Base-by-base conservation (phyloP, 2,113 vertebrate species). In the Lepisosteus osseus region DNA sequence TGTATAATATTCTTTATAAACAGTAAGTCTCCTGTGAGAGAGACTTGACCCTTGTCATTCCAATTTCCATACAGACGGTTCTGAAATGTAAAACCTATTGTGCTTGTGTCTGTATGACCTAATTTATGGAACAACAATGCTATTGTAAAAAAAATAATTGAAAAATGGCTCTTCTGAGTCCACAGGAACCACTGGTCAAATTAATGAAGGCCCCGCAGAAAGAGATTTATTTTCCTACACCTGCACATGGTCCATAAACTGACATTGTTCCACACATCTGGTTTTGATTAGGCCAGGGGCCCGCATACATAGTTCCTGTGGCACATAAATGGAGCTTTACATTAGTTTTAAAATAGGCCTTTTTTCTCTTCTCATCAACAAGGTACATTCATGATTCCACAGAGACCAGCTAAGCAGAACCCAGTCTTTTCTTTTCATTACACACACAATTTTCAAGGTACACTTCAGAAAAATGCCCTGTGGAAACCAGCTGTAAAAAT, bases 361-460 rank as follows among this genome's bases (percentile, higher is more conserved):
- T 83, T 86, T 89, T 87, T 88, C 87, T 77, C 82, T 89, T 92
- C 86, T 87, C 90, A 86, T 87, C 86, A 91, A 93, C 90, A 92
- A 92, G 92, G 93, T 93, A 94, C 90, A 93, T 92, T 93, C 87
- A 90, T 90, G 91, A 88, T 91, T 92, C 90, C 91, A 85, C 85
- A 67, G 90, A 91, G 91, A 91, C 90, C 90, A 88, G 91, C 90
- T 91, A 91, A 91, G 82, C 84, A 73, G 83, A 88, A 65, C 41
- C 7, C 41, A 2, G 62, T 7, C 62, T 65, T 65, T 65, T 65
- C 62, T 65, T 15, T 41, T 65, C 62, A 59, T 59, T 59, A 59
- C 57, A 59, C 57, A 59, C 62, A 65, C 41, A 65, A 17, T 59
- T 65, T 65, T 7, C n/a, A 65, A 65, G 62, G 41, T 65, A 40